Evolutionary conservation across 2,113 vertebrate genomes (phyloP), one percentile per base, ranked within the genome.

Genomic region (Furnarius figulus): DNA sequence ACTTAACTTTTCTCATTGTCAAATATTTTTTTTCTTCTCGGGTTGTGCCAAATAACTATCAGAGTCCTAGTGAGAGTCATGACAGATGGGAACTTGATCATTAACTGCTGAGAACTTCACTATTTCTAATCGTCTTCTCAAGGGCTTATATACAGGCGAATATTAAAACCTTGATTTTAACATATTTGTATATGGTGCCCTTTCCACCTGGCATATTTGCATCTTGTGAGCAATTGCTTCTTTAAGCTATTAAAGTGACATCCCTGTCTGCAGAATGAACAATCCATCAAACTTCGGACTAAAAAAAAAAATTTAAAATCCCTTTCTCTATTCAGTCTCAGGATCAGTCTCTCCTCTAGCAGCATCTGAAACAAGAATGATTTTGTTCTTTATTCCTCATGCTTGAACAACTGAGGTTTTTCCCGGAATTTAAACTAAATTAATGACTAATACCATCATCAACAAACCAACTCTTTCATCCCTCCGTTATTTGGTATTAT

Each of bases 401-500:
- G 17, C 20, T 17, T 74, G 50, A 94, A 80, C 27, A 71, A 83
- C 17, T n/a, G 30, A 83, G 4, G 7, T 62, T 92, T 73, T 86
- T 74, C 59, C 50, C 80, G 87, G 19, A 95, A 83, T 84, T 85
- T 83, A 50, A 83, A 79, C 18, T 76, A 55, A 83, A 93, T 58
- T 87, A 83, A 80, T 67, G 46, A 58, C 66, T 62, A 89, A 46
- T 30, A 39, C 4, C 12, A 83, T 8, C 30, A 86, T 1, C 42
- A 75, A 5, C n/a, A 91, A 56, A 85, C 85, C 58, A 83, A 47
- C 3, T 12, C 49, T 52, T 40, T 12, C 9, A 62, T 21, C 49
- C 30, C 33, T 30, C 44, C 46, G 62, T 49, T 78, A 17, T 37
- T 76, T 6, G 4, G 16, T 79, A 75, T 70, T 42, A 37, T 31